phyloP scores from a whole-genome alignment of 2,888 invertebrate genomes.

The Drosophila cognata region DNA sequence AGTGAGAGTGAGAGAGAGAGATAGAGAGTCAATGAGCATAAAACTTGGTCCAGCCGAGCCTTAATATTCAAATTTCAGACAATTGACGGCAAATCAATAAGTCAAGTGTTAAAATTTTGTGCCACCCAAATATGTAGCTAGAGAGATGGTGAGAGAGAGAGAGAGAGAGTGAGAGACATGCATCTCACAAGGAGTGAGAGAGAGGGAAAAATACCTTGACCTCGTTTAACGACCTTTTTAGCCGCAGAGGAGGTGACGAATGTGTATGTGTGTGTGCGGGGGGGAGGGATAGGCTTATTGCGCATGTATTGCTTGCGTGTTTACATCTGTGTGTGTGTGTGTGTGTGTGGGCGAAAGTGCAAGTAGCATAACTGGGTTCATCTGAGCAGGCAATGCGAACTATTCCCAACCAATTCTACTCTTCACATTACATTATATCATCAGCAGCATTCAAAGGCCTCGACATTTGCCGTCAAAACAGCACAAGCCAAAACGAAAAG shows the following conservation, averaged over 20 bases:
- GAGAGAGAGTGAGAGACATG: background rate
- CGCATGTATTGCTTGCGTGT: conserved; percentile 2
- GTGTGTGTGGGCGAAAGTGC: conserved; percentile 9
- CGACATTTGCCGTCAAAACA: conserved; percentile 48
- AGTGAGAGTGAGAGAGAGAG: background rate
- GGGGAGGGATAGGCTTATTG: conserved; percentile 6
- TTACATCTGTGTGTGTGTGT: background rate
- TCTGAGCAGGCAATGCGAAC: conserved; percentile 5
- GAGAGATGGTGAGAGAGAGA: conserved; percentile 11
- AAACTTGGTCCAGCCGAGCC: conserved; percentile 57
- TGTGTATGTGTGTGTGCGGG: background rate
- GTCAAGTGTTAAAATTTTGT: conserved; percentile 61
- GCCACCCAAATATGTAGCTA: conserved; percentile 8
- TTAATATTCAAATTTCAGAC: conserved; percentile 63
- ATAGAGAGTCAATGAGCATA: background rate
- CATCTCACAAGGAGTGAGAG: conserved; percentile 14
- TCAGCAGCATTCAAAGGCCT: conserved; percentile 54
- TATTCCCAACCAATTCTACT: conserved; percentile 21
- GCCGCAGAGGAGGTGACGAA: background rate
- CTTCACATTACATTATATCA: conserved; percentile 46
- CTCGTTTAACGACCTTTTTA: conserved; percentile 66
- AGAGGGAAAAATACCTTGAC: conserved; percentile 62
- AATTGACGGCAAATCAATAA: conserved; percentile 68
- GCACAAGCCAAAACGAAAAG: conserved; percentile 10
- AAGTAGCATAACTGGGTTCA: conserved; percentile 18